Evolutionary conservation across 1,140 invertebrate genomes (phyloP), one percentile per base, ranked within the genome.

Genomic region (Calliphora vicina): DNA sequence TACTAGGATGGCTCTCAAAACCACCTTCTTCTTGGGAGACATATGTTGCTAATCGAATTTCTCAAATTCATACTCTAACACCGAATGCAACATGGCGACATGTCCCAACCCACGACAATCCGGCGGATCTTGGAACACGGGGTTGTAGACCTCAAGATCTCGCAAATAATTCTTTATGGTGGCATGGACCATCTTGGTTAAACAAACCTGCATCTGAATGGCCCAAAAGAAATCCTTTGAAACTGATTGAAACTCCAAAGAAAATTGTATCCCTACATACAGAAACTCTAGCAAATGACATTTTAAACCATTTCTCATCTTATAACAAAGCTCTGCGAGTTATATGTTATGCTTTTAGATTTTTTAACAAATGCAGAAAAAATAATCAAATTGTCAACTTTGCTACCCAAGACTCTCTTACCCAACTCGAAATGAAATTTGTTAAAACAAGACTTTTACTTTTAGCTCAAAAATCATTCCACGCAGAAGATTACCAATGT

Each of bases 131-230:
- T 13, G 50, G 29, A 4, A 82, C 67, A 9, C 8, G 81, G 3
- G 67, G 67, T 42, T 42, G 26, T 43, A 73, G 35, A 23, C n/a
- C 71, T 15, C 67, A n/a, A n/a, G 71, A 82, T 27, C 42, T 76
- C 4, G 23, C 17, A 17, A 15, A 50, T 5, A 26, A 23, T 45
- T 57, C 43, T 8, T 20, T 76, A 20, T 82, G 72, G 73, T 82
- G 72, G 82, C 42, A n/a, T 57, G 73, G 73, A 43, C 71, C 42
- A 43, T n/a, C 42, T 15, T 82, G 42, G 82, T 42, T 82, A 57
- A 17, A 57, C 50, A 57, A 57, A 57, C 35, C 35, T 35, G 6
- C 35, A 35, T 35, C 35, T 35, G 35, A 35, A 35, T 35, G 35
- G 50, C 50, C n/a, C 50, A 57, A 57, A 57, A 1, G 4, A 57